These are phyloP conservation scores for Rhinophrynus dorsalis DNA, from an alignment of 2,797 vertebrate genomes.

Conservation along the genomic window DNA sequence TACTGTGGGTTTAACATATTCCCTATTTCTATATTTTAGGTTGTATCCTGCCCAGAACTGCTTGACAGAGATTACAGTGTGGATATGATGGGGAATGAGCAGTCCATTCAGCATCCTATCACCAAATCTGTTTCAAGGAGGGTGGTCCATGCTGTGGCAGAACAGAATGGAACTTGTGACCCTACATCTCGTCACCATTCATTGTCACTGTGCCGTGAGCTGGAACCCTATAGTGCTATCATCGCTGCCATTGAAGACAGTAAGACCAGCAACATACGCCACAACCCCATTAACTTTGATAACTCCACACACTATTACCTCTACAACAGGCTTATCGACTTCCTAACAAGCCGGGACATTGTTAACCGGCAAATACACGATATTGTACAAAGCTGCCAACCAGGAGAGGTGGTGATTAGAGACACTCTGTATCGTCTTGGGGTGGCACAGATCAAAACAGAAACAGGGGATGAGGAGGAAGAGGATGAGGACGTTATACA, in stretches of 20 bases:
- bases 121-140: constrained; percentile 77
- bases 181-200: constrained; percentile 70
- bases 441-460: constrained; percentile 92
- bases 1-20: too few relatives aligned
- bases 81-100: constrained; percentile 74
- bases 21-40: constrained; percentile 65
- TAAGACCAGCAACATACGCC: constrained; percentile 56
- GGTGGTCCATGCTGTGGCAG: constrained; percentile 63
- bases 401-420: constrained; percentile 92
- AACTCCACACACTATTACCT: constrained; percentile 95
- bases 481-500: constrained; percentile 49
- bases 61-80: constrained; percentile 82
- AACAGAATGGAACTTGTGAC: constrained; percentile 53
- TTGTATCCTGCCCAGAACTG: constrained; percentile 87
- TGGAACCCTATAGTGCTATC: constrained; percentile 77
- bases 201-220: constrained; percentile 81
- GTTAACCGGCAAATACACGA: constrained; percentile 91
- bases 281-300: constrained; percentile 77
- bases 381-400: constrained; percentile 88
- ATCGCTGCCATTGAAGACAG: constrained; percentile 63
- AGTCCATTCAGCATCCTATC: constrained; percentile 80
- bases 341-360: constrained; percentile 89
- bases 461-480: constrained; percentile 71
- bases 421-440: constrained; percentile 91
- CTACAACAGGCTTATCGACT: constrained; percentile 93